Evolutionary conservation across 2,113 vertebrate species (phyloP), one percentile per base, ranked within the genome.

Genomic region (Melospiza melodia): DNA sequence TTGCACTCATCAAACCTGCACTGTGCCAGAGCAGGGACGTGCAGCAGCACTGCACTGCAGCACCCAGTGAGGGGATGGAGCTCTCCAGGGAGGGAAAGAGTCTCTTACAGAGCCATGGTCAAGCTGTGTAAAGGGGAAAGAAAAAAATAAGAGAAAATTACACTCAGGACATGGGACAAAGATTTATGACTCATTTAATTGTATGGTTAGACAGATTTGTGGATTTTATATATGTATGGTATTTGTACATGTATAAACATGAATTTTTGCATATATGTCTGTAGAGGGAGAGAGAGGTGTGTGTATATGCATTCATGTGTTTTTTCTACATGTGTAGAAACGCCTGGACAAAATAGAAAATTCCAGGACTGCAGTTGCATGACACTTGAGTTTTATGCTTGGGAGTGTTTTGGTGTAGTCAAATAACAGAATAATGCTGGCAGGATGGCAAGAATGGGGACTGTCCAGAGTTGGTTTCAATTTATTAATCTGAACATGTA

Each of bases 291-390:
- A 22, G 27, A 8, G 4, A 4, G 3, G 12, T 28, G 17, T 33
- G 28, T 59, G 27, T n/a, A 5, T 17, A 11, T 39, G 11, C n/a
- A 41, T 2, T 2, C 9, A 3, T n/a, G 3, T 23, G 33, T 12
- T 39, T 44, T 46, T 79, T 76, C 52, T 68, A 35, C 9, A 3
- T 1, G 7, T 6, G 13, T 33, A 76, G 69, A 76, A 76, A 30
- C 23, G 62, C 16, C 20, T 0, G 3, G 23, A 83, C 33, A 73
- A 73, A 37, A 46, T 23, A 44, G 68, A 54, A 61, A 72, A 79
- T 63, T 58, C 46, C 48, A 74, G 28, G n/a, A 27, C 4, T 51
- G 69, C 37, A 55, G 0, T 76, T 87, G 31, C 46, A 49, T 69
- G n/a, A 61, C 27, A 30, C 44, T 85, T 39, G 16, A 69, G 31